These are phyloP conservation scores for Menura novaehollandiae DNA, from an alignment of 2,113 vertebrate species.

Conservation along the genomic window DNA sequence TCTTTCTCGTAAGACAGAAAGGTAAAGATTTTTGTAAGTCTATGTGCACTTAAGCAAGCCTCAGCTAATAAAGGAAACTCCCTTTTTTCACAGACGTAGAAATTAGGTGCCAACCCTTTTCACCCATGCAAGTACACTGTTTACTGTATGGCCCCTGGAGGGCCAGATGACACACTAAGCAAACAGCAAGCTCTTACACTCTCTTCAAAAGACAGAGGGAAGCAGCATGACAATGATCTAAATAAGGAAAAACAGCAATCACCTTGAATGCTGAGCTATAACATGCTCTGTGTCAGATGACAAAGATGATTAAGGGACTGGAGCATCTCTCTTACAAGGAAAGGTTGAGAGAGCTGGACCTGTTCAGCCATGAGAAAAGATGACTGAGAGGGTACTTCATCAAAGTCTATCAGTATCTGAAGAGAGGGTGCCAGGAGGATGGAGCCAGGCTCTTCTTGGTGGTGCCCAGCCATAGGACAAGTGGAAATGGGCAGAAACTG, in stretches of 20 bases:
- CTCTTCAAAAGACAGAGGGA: background rate
- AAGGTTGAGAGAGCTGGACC: background rate
- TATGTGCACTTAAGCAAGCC: background rate
- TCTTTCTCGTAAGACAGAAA: background rate
- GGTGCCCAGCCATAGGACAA: background rate
- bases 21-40: background rate
- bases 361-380: background rate
- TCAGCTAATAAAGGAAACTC: background rate
- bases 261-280: background rate
- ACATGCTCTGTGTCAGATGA: rapidly evolving
- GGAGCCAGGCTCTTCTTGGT: background rate
- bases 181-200: background rate
- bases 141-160: background rate
- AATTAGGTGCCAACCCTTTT: background rate
- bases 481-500: background rate
- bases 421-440: background rate
- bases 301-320: background rate
- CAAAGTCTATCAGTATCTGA: background rate
- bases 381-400: background rate
- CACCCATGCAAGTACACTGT: background rate
- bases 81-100: background rate
- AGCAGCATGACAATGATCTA: background rate
- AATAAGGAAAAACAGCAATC: background rate
- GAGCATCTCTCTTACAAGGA: background rate
- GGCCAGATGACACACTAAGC: background rate